phyloP scores from a whole-genome alignment of 2,888 invertebrate genomes.

The Lithophane semibrunnea region DNA sequence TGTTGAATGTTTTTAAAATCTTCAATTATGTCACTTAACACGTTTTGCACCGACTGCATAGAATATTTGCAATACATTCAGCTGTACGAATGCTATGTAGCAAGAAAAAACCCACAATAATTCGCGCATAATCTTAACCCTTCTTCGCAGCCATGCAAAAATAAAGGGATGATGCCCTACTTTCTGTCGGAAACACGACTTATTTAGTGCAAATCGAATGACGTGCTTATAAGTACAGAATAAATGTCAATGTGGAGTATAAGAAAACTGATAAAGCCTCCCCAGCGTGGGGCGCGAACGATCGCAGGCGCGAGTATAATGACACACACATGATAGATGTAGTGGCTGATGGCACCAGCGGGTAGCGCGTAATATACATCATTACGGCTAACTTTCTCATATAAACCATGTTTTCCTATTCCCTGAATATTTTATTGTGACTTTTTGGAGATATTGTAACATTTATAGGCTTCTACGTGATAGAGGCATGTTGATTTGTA shows the following conservation, averaged over 20 bases:
- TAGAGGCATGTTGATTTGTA: background rate
- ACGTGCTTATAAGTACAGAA: conserved; percentile 38
- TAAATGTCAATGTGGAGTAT: conserved; percentile 48
- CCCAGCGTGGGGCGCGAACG: conserved; percentile 38
- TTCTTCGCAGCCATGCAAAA: background rate
- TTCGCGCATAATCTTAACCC: background rate
- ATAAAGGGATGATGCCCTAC: conserved; percentile 13
- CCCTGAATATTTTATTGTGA: conserved; percentile 52
- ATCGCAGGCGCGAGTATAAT: conserved; percentile 48
- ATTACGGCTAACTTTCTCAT: conserved; percentile 53
- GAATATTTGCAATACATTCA: background rate
- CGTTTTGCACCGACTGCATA: background rate
- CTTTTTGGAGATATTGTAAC: background rate
- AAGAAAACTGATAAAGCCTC: conserved; percentile 49
- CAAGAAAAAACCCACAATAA: background rate
- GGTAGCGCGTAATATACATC: conserved; percentile 54
- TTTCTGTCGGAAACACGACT: conserved; percentile 14
- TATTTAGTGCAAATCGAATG: conserved; percentile 55
- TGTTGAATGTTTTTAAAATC: background rate
- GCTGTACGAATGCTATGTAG: no score
- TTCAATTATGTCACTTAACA: background rate
- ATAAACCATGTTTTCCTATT: conserved; percentile 46
- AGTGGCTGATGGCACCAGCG: conserved; percentile 55
- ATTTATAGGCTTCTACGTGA: background rate
- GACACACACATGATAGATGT: conserved; percentile 59